These are phyloP conservation scores for Rhineura floridana DNA, from an alignment of 2,113 vertebrate genomes.

Conservation along the genomic window DNA sequence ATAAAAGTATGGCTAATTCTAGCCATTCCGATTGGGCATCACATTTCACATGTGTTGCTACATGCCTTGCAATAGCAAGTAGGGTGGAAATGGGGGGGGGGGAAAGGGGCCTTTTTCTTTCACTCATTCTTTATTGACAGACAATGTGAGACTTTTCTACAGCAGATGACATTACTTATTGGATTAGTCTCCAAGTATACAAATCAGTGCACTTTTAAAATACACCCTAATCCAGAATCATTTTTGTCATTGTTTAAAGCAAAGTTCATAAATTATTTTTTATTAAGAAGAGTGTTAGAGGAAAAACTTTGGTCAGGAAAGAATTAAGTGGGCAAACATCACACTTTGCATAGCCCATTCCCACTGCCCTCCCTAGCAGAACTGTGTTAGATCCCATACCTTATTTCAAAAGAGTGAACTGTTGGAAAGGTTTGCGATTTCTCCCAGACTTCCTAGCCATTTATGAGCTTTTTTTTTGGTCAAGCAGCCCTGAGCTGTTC, in stretches of 20 bases:
- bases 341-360: conserved; percentile 35
- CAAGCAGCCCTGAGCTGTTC: conserved; percentile 44
- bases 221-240: conserved; percentile 61
- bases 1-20: neutral
- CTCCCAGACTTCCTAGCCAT: conserved; percentile 3
- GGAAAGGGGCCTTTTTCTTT: conserved; percentile 6
- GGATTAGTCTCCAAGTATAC: conserved; percentile 54
- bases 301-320: conserved; percentile 44
- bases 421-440: neutral
- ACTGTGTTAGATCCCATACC: conserved; percentile 7
- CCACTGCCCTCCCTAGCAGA: conserved; percentile 34
- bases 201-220: conserved; percentile 56
- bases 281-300: conserved; percentile 45
- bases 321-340: conserved; percentile 12
- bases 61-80: conserved; percentile 4
- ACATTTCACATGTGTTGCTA: conserved; percentile 14
- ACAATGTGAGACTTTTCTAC: neutral
- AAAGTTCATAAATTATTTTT: conserved; percentile 60
- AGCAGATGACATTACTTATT: conserved; percentile 34
- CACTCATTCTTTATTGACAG: conserved; percentile 32
- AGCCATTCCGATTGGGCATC: neutral
- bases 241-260: conserved; percentile 64
- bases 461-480: conserved; percentile 40
- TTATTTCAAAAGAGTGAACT: conserved; percentile 2
- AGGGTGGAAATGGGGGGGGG: conserved; percentile 5